These are phyloP conservation scores for Brachystomella parvula DNA, from an alignment of 1,140 invertebrate species.

Conservation along the genomic window DNA sequence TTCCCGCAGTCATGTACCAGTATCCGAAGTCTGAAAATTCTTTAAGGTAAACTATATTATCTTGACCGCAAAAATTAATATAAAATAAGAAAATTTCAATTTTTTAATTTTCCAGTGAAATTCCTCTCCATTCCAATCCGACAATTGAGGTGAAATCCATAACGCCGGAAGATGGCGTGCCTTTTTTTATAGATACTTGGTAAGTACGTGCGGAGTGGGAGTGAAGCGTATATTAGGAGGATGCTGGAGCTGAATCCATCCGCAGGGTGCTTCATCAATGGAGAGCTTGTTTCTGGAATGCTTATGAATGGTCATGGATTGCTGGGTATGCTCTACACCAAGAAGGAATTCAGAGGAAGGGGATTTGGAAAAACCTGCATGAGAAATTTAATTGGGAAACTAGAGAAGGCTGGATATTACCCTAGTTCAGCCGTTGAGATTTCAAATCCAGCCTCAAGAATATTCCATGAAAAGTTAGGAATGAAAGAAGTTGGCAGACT, in stretches of 20 bases:
- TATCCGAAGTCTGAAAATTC: too few species aligned
- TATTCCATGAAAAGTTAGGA: slow-evolving; percentile 11
- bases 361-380: not conserved
- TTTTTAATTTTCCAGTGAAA: too few species aligned
- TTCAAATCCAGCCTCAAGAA: not conserved
- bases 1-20: too few species aligned
- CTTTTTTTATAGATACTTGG: too few species aligned
- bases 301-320: not conserved
- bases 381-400: not conserved
- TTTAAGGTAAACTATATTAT: too few species aligned
- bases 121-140: too few species aligned
- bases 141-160: too few species aligned
- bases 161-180: too few species aligned
- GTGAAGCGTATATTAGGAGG: not conserved
- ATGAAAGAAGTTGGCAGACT: too few species aligned
- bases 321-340: slow-evolving; percentile 3
- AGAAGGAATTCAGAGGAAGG: slow-evolving; percentile 1
- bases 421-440: not conserved
- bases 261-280: not conserved
- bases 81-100: too few species aligned
- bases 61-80: too few species aligned
- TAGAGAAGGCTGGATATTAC: not conserved
- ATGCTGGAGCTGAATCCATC: slow-evolving; percentile 4
- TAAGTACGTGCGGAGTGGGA: not conserved
- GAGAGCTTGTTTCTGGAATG: not conserved